Conservation (phyloP, 2,113 vertebrate genomes). For the Nothoprocta pentlandii region DNA sequence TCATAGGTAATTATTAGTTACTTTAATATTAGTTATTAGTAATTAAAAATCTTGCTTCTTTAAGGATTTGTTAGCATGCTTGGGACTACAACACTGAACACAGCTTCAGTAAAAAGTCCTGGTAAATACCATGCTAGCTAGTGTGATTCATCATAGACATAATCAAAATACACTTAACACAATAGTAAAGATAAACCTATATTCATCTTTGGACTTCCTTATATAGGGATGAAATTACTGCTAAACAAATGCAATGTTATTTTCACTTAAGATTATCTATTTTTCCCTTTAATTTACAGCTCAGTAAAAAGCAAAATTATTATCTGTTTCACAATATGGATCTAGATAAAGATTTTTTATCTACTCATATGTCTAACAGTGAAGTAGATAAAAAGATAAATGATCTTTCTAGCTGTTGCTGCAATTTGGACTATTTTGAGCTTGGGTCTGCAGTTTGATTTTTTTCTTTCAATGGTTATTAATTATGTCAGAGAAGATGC, state of each 20-base stretch:
- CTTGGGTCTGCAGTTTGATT: not conserved
- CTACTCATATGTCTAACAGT: not conserved
- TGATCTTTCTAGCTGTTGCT: not conserved
- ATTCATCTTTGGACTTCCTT: not conserved
- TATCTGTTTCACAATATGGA: not conserved
- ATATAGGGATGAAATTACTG: not conserved
- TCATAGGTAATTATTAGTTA: not conserved
- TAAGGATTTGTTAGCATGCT: not conserved
- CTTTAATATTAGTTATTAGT: not conserved
- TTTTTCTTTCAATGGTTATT: not conserved
- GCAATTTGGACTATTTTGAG: not conserved
- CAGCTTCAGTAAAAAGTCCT: not conserved
- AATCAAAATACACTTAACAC: not conserved
- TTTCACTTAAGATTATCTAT: not conserved
- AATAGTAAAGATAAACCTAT: not conserved
- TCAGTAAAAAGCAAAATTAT: not conserved
- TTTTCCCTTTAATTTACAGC: not conserved
- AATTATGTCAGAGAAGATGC: not conserved
- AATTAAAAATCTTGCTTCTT: not conserved
- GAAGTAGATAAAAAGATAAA: not conserved
- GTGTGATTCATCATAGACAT: not conserved
- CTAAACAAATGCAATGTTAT: not conserved
- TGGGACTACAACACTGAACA: rapidly evolving
- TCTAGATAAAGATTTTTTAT: constrained; percentile 25
- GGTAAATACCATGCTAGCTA: not conserved